Percentiles rank a stretch among this genome's conserved stretches.
These are phyloP conservation scores for Fulmarus glacialis DNA, from an alignment of 2,113 vertebrate species.

Conservation along the genomic window DNA sequence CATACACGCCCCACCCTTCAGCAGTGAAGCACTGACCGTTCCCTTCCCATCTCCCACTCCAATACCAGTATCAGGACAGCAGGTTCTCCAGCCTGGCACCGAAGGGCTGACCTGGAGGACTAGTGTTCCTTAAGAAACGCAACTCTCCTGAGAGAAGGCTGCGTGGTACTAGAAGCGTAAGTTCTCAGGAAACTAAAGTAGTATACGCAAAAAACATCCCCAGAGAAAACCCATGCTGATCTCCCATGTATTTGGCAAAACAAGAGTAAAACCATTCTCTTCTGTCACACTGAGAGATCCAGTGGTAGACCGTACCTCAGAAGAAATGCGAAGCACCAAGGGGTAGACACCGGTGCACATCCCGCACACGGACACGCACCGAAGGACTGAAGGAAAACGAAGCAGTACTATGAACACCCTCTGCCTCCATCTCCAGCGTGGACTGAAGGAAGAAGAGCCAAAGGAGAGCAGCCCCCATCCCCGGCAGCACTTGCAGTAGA, in stretches of 20 bases:
- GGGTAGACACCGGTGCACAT: accelerated
- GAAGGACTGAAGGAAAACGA: neutral
- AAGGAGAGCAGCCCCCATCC: neutral
- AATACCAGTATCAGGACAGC: neutral
- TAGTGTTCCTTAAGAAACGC: neutral
- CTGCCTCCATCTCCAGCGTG: neutral
- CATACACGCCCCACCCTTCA: neutral
- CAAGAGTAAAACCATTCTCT: neutral
- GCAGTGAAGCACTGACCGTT: neutral
- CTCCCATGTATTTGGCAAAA: neutral
- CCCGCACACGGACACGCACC: accelerated
- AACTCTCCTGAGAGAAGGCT: neutral
- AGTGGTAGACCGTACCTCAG: accelerated
- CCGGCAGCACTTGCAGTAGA: neutral
- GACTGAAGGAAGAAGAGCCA: neutral
- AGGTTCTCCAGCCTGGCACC: neutral
- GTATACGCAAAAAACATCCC: neutral
- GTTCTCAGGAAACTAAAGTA: neutral
- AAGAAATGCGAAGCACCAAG: neutral
- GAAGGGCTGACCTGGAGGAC: neutral
- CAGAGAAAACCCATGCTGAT: neutral
- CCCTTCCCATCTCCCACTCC: neutral
- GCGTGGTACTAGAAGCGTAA: neutral
- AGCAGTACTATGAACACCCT: neutral
- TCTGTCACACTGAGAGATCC: neutral